Conservation (phyloP, 2,888 invertebrate genomes). For the Tenthredo amoena region DNA sequence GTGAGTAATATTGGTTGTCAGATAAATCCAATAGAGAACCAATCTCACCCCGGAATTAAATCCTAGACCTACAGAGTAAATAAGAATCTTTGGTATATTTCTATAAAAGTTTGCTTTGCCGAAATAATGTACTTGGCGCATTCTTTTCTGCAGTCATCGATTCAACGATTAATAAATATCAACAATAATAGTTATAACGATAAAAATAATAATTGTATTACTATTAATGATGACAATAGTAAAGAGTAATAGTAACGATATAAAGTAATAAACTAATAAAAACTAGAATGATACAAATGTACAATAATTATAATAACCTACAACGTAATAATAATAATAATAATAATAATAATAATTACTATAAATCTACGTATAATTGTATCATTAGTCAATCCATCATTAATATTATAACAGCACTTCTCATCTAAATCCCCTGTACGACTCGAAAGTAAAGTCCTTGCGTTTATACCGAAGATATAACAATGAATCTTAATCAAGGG, state of each 20-base stretch:
- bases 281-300: conserved; percentile 46
- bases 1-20: neutral
- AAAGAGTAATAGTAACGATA: neutral
- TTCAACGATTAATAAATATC: conserved; percentile 45
- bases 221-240: conserved; percentile 14
- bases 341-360: conserved; percentile 14
- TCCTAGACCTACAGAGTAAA: too few relatives aligned
- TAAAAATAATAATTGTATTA: conserved; percentile 55
- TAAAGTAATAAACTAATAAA: conserved; percentile 55
- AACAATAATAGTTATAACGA: conserved; percentile 42
- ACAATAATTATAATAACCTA: conserved; percentile 55
- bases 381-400: conserved; percentile 37
- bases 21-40: neutral
- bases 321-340: conserved; percentile 50
- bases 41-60: neutral
- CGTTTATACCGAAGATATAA: conserved; percentile 40
- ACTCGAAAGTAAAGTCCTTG: conserved; percentile 27
- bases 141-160: conserved; percentile 42
- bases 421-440: conserved; percentile 64
- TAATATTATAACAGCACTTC: conserved; percentile 68
- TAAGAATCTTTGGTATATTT: conserved; percentile 28
- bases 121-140: neutral
- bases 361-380: conserved; percentile 34
- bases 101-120: neutral
- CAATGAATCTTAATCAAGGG: neutral